Evolutionary conservation across 2,888 invertebrate species (phyloP), one percentile per base, ranked within the genome.

Genomic region (Antheraea assamensis): DNA sequence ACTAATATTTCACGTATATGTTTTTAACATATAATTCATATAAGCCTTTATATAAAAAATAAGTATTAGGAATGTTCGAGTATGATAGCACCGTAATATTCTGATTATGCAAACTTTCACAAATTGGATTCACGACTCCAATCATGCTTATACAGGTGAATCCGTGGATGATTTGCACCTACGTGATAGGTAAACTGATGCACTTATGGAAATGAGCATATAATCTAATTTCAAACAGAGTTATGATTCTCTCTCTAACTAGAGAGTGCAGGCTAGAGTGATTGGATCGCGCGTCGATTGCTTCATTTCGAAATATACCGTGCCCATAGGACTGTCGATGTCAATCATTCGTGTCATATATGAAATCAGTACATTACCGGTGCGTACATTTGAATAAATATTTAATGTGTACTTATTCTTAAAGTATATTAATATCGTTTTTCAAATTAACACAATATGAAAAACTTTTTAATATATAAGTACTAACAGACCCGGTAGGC

Each of bases 161-260:
- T 35, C 35, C 35, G 68, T 21, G 35, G 68, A n/a, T 35, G 35
- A 68, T 68, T 68, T 35, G 31, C 31, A 35, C 35, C n/a, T 35
- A 35, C 35, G 35, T 68, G 35, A 68, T 68, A 68, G 68, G 68
- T 27, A 68, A n/a, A 35, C 31, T 76, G 78, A 80, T 82, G 83
- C 83, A 84, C 85, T 86, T 85, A 85, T 84, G 84, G 83, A 84
- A 85, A 87, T 85, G 82, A 84, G 83, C 80, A 84, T 83, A 84
- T 87, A 87, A 88, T 85, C 85, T 82, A 81, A 86, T 82, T 80
- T 80, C 82, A 81, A 87, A 85, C 84, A 80, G 79, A 81, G 80
- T 77, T 83, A 82, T 84, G 84, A 85, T 88, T 87, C 83, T 82
- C 82, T 83, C 83, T 82, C 83, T 87, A 80, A 80, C 76, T 73